Evolutionary conservation across 2,113 vertebrate species (phyloP), one percentile per base, ranked within the genome.

Genomic region (Morone saxatilis): DNA sequence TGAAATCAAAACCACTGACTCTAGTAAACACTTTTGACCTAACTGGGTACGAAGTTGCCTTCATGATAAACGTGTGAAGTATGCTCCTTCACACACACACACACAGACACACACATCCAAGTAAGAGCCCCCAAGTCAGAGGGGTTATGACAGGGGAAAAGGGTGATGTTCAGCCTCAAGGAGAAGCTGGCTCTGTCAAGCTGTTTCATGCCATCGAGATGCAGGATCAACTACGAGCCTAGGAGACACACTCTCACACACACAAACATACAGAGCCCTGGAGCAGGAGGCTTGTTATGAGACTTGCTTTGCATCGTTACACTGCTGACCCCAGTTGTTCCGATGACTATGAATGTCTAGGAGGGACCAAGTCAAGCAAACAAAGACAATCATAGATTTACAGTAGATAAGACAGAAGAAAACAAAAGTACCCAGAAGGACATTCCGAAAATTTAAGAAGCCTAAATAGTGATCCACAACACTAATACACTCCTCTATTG

Each of bases 291-390:
- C 45, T 68, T 77, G 72, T 78, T 71, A 79, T 54, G 76, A 70
- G 67, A 70, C 82, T 77, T 70, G 79, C 85, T 87, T 73, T 78
- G 88, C 85, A 89, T 92, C 76, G 87, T 94, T 93, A 90, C 86
- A 69, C 81, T 72, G 54, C 82, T 92, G 83, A 86, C 88, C 88
- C 84, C 76, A 73, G 85, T 80, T n/a, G 69, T 83, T 80, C 78
- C 83, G 81, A 51, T 84, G 80, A 87, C 54, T 57, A 59, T 22
- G 62, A 31, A 65, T n/a, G 77, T 63, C 77, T 73, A 66, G 65
- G 47, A 41, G 75, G 50, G 48, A 73, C 60, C 47, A 61, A 67
- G 71, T 87, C 74, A 70, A 71, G 82, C 81, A 81, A 72, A 68
- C 75, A 82, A 85, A 71, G 68, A 83, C 71, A 56, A 76, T 69